These are phyloP conservation scores for Melozone crissalis DNA, from an alignment of 2,113 vertebrate genomes.

Conservation along the genomic window DNA sequence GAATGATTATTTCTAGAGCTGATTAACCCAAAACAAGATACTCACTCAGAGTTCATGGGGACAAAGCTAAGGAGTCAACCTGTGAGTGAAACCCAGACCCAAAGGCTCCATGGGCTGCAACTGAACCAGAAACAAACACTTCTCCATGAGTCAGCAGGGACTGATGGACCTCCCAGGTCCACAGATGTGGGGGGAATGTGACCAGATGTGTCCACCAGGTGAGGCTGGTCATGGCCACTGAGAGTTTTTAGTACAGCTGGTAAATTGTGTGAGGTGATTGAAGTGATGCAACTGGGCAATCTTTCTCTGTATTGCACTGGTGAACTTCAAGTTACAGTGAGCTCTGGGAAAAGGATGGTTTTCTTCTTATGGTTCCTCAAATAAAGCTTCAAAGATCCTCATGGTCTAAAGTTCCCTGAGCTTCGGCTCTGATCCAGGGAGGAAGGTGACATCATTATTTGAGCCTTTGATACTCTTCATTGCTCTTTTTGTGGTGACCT, in stretches of 20 bases:
- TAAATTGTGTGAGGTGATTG: not conserved
- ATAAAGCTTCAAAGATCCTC: not conserved
- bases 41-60: accelerated
- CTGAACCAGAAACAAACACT: accelerated
- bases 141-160: accelerated
- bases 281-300: not conserved
- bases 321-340: not conserved
- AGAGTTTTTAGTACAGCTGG: not conserved
- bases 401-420: not conserved
- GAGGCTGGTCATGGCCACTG: not conserved
- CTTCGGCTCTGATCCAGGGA: not conserved
- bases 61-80: not conserved
- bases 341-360: not conserved
- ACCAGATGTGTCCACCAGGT: not conserved
- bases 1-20: not conserved
- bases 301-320: not conserved
- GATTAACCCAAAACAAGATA: not conserved
- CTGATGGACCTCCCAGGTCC: accelerated
- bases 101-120: accelerated
- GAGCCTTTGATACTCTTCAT: not conserved
- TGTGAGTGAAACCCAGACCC: accelerated
- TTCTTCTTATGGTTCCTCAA: not conserved
- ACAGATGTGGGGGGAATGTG: not conserved
- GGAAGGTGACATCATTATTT: not conserved
- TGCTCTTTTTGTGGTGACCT: not conserved